Evolutionary conservation across 1,140 invertebrate genomes (phyloP).

Genomic region (Cyclina sinensis): DNA sequence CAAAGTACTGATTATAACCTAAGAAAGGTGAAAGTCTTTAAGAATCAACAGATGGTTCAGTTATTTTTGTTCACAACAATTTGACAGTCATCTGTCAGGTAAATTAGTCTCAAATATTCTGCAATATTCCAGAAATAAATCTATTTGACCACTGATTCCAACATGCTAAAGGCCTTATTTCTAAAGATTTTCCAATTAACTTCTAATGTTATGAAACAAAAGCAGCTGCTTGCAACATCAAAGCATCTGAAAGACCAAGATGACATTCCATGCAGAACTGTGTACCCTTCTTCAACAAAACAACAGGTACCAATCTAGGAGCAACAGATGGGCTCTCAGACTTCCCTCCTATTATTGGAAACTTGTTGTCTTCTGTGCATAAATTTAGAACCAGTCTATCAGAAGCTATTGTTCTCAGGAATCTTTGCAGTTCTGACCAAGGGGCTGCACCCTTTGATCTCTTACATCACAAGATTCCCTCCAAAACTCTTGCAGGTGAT

Average conservation of each 20-base stretch:
- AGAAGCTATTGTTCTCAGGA: constrained; percentile 34
- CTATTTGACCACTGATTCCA: neutral
- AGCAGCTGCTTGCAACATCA: constrained; percentile 29
- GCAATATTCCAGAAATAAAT: constrained; percentile 23
- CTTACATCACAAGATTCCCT: constrained; percentile 57
- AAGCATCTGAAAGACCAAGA: constrained; percentile 19
- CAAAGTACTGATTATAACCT: too few relatives aligned
- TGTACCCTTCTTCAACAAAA: constrained; percentile 9
- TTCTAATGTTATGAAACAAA: neutral
- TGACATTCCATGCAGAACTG: neutral
- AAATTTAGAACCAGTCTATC: constrained; percentile 52
- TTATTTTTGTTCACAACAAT: neutral
- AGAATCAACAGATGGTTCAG: neutral
- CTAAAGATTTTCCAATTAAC: neutral
- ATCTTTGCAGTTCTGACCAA: neutral
- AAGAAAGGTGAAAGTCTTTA: too few relatives aligned
- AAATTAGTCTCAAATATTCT: neutral
- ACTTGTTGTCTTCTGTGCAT: constrained; percentile 24
- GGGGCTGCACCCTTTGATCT: constrained; percentile 51
- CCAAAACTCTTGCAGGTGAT: constrained; percentile 58
- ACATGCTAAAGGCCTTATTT: neutral
- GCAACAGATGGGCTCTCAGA: constrained; percentile 48
- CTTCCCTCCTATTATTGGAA: constrained; percentile 37
- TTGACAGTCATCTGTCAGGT: neutral
- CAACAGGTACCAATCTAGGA: constrained; percentile 61